Base-by-base conservation (phyloP, 2,797 vertebrate genomes). In the Arnoldichthys spilopterus region DNA sequence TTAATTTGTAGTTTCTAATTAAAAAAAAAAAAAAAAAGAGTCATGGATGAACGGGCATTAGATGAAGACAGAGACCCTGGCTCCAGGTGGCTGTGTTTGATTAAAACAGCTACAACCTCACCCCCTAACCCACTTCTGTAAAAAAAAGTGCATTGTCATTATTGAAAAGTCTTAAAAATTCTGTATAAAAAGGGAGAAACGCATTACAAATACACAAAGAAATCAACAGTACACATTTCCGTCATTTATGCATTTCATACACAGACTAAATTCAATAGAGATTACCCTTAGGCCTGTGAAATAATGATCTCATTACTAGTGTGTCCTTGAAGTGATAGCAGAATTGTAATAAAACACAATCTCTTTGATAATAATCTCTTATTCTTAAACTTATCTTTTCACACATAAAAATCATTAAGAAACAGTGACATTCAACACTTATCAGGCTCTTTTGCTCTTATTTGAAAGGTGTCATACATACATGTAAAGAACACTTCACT, bases 211-310 rank as follows among this genome's bases (percentile, higher is more conserved):
- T 88, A 87, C 74, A 84, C 82, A 83, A 47, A 47, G 83, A 89
- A 71, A 87, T 92, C 90, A 89, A 91, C 91, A 91, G n/a, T 90
- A 90, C 86, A 81, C 84, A 82, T 84, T 88, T 89, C 83, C 79
- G 88, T 56, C 47, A 59, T 83, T 81, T 90, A 90, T 88, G 91
- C 86, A 89, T 69, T 92, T 90, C 84, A 72, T 91, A 90, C 88
- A 91, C 53, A 82, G 66, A 63, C 83, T 40, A 86, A 77, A 88
- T 86, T 85, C 8, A 84, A 89, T 88, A 88, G 68, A 88, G 83
- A 90, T 83, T 82, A 90, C 88, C 88, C 87, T 88, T 85, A 83
- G 78, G 80, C 87, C 86, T 85, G 86, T 76, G 54, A 13, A 63
- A 89, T 87, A 82, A 66, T 84, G 83, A 72, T 87, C 62, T 77